phyloP scores from a whole-genome alignment of 2,888 invertebrate species.

The Tiphia femorata region DNA sequence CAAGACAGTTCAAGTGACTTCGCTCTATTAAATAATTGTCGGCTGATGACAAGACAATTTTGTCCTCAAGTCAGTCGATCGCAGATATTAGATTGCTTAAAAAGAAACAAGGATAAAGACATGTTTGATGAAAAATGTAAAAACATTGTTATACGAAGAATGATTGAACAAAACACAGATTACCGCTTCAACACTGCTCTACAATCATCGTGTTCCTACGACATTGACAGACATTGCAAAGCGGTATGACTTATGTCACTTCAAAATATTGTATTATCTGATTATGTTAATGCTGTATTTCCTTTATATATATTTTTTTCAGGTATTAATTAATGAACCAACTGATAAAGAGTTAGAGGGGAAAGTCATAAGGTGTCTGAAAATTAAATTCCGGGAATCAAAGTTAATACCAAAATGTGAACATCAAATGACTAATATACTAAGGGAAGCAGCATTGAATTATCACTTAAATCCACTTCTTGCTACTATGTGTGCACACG shows the following conservation, averaged over 20 bases:
- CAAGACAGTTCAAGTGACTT: constrained; percentile 90
- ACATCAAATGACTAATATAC: constrained; percentile 83
- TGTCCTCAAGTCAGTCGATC: constrained; percentile 79
- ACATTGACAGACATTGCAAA: constrained; percentile 83
- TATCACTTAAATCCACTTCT: constrained; percentile 91
- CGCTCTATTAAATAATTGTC: constrained; percentile 85
- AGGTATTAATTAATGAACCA: constrained; percentile 39
- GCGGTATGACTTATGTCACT: constrained; percentile 60
- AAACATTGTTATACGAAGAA: constrained; percentile 85
- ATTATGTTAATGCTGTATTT: not conserved
- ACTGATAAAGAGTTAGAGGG: constrained; percentile 84
- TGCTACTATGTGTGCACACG: constrained; percentile 81
- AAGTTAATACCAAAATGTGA: constrained; percentile 83
- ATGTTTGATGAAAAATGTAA: constrained; percentile 88
- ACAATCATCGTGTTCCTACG: constrained; percentile 83
- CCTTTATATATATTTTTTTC: not conserved
- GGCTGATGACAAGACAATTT: constrained; percentile 86
- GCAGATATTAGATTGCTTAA: constrained; percentile 82
- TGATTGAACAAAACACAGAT: constrained; percentile 92
- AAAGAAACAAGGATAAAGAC: constrained; percentile 81
- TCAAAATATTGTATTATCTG: not conserved
- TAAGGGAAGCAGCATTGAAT: constrained; percentile 91
- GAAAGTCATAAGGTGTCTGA: constrained; percentile 86
- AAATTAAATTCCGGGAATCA: constrained; percentile 82
- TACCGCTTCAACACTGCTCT: constrained; percentile 90